Conservation (phyloP, 1,140 invertebrate genomes). For the Seison nebaliae region DNA sequence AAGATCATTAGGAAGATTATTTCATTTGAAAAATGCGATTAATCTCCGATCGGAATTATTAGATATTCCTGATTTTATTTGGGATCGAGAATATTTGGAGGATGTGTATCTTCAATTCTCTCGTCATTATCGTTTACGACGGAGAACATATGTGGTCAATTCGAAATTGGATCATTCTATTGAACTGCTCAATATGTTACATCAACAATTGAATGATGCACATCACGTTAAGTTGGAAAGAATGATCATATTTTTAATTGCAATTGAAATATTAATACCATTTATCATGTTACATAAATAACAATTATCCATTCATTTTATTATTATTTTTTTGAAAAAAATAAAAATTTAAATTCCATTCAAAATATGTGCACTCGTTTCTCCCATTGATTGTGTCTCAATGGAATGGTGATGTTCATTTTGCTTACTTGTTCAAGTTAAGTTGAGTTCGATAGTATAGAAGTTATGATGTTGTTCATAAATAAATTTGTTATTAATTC, state of each 20-base stretch:
- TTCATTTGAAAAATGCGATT: constrained; percentile 39
- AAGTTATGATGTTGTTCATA: too few species aligned
- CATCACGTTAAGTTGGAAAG: constrained; percentile 64
- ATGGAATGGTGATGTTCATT: too few species aligned
- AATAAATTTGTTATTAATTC: too few species aligned
- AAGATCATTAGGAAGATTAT: constrained; percentile 64
- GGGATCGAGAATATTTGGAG: constrained; percentile 54
- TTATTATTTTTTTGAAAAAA: too few species aligned
- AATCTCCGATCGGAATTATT: constrained; percentile 46
- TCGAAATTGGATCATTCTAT: constrained; percentile 71
- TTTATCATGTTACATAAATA: too few species aligned
- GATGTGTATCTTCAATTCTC: constrained; percentile 37
- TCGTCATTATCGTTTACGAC: constrained; percentile 50
- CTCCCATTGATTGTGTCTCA: too few species aligned
- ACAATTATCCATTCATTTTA: too few species aligned
- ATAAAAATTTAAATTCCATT: too few species aligned
- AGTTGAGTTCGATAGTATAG: too few species aligned
- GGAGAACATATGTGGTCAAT: constrained; percentile 68
- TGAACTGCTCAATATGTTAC: constrained; percentile 57
- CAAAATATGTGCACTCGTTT: too few species aligned
- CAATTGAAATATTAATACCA: constrained; percentile 54
- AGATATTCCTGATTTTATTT: constrained; percentile 83
- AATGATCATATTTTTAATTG: constrained; percentile 82
- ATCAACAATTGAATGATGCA: constrained; percentile 55
- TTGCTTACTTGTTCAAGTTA: too few species aligned